Base-by-base conservation (phyloP, 2,113 vertebrate species). In the Lepus europaeus region DNA sequence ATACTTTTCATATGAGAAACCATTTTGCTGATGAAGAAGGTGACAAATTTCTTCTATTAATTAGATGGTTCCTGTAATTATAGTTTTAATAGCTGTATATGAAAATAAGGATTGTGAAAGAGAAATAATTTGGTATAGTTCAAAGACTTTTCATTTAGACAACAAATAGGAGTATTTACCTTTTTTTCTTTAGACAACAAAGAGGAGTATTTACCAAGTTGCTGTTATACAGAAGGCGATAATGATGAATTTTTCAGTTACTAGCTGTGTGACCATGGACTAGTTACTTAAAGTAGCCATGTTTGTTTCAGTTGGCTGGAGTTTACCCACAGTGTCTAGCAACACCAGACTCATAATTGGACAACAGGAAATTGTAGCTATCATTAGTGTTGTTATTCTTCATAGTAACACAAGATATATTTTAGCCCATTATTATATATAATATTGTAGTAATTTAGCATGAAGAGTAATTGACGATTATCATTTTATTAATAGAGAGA, bases 401-500 rank as follows among this genome's bases (percentile, higher is more conserved):
- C 16, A 29, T 70, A 94, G 59, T 31, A 85, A 53, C 89, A 64
- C 76, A 29, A 36, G 66, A 23, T 78, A 5, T 70, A 86, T 92
- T 90, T 90, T 84, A 86, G 72, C 17, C 10, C 14, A 5, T 79
- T 87, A 45, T 77, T 89, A n/a, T 9, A 39, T 82, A 31, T 68
- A 79, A 31, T 89, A 89, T 51, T 69, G 39, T 90, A 92, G 66
- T 72, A 66, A 72, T 94, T 94, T 95, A 68, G 25, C 19, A n/a
- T 79, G 45, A 80, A 27, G 16, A 5, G 7, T 95, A 86, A 95
- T 95, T 95, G 64, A 36, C 81, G 56, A 49, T 76, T 89, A 72
- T 86, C 79, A 79, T 94, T 95, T 95, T 86, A 76, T 84, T 70
- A 74, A 61, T 85, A 89, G 61, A 94, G 83, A 69, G 53, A 94